phyloP scores from a whole-genome alignment of 2,113 vertebrate genomes.

The Hipposideros armiger region DNA sequence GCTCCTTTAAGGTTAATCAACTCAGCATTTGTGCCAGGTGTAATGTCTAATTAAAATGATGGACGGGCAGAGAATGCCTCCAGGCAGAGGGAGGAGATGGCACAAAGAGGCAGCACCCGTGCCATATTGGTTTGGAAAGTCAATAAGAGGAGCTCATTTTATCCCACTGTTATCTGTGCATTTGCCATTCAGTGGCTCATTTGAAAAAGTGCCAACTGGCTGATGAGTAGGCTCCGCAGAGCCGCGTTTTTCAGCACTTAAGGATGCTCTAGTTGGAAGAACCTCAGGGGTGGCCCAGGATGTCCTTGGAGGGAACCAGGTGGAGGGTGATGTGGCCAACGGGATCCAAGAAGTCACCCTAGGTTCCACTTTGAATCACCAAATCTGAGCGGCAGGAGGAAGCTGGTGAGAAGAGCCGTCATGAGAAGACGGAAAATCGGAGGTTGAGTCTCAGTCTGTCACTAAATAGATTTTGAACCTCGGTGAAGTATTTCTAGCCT shows the following conservation, averaged over 20 bases:
- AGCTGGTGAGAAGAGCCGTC: neutral
- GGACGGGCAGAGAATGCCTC: slow-evolving; percentile 84
- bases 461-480: neutral
- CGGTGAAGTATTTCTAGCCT: neutral
- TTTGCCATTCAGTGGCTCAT: slow-evolving; percentile 86
- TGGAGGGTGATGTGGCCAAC: neutral
- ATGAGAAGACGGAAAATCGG: neutral
- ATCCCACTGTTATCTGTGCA: slow-evolving; percentile 86
- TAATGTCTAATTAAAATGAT: slow-evolving; percentile 93
- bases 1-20: slow-evolving; percentile 93
- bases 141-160: slow-evolving; percentile 91
- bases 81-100: slow-evolving; percentile 88
- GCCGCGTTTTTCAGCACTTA: slow-evolving; percentile 71
- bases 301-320: neutral
- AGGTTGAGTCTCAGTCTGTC: neutral
- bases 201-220: slow-evolving; percentile 88
- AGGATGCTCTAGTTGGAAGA: slow-evolving; percentile 27
- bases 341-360: neutral
- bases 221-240: slow-evolving; percentile 73
- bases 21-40: slow-evolving; percentile 91
- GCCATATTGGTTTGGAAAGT: slow-evolving; percentile 92
- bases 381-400: neutral
- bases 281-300: neutral
- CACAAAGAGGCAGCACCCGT: slow-evolving; percentile 85
- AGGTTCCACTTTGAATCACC: neutral